phyloP scores from a whole-genome alignment of 1,140 invertebrate genomes.

The Zaprionus kolodkinae region DNA sequence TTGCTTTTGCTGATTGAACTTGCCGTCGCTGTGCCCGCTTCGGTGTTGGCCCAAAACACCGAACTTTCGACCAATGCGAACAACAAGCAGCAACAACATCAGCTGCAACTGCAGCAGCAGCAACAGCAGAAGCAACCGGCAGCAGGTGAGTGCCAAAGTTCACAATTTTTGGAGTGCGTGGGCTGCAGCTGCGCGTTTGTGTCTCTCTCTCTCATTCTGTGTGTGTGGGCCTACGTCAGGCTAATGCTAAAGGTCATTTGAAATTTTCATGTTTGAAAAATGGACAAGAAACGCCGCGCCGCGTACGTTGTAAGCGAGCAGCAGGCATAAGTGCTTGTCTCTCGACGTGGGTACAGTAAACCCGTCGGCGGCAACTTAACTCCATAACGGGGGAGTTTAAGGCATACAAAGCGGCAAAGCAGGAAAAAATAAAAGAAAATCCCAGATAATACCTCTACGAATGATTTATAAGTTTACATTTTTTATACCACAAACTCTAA shows the following conservation, averaged over 20 bases:
- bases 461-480: no score
- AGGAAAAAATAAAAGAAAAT: no score
- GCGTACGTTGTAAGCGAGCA: no score
- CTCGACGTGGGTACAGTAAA: no score
- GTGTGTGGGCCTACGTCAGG: slow-evolving; percentile 40
- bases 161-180: slow-evolving; percentile 46
- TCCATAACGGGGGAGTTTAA: no score
- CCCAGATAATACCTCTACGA: no score
- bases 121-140: slow-evolving; percentile 56
- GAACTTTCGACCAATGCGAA: slow-evolving; percentile 76
- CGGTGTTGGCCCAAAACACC: slow-evolving; percentile 79
- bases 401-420: no score
- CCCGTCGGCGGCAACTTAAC: no score
- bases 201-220: neutral
- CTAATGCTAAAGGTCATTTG: slow-evolving; percentile 78
- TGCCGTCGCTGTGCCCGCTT: slow-evolving; percentile 72
- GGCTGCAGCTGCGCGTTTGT: slow-evolving; percentile 28
- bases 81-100: slow-evolving; percentile 66
- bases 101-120: slow-evolving; percentile 34
- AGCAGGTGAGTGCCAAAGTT: slow-evolving; percentile 77
- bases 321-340: no score
- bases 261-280: slow-evolving; percentile 75
- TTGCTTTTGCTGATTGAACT: slow-evolving; percentile 51
- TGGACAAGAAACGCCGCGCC: slow-evolving; percentile 19
- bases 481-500: no score